Evolutionary conservation across 2,888 invertebrate genomes (phyloP).

Genomic region (Brachyptera risi): DNA sequence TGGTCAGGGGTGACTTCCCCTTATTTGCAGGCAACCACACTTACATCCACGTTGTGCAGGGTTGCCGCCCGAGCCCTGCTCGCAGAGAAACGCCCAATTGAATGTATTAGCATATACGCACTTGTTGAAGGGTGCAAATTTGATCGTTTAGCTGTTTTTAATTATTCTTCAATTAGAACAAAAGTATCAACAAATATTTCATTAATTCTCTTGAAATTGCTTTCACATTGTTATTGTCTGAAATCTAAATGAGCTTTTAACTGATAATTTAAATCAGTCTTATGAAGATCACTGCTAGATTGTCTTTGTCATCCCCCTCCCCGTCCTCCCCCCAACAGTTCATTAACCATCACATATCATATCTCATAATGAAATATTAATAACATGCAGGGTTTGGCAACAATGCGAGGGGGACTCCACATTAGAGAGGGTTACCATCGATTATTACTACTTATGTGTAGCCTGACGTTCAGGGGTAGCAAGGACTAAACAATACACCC

Average conservation of each 20-base stretch:
- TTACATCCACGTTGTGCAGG: constrained; percentile 24
- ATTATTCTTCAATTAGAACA: background rate
- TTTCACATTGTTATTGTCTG: too few species aligned
- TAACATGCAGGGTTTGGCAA: constrained; percentile 27
- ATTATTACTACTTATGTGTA: constrained; percentile 31
- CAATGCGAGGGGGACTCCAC: constrained; percentile 31
- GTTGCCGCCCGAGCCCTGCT: constrained; percentile 21
- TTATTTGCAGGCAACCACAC: constrained; percentile 26
- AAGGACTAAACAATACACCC: too few species aligned
- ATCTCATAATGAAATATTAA: background rate
- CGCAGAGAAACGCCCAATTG: background rate
- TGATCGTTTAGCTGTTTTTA: background rate
- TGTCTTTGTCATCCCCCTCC: too few species aligned
- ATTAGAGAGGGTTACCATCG: constrained; percentile 31
- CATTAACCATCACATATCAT: too few species aligned
- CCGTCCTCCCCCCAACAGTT: too few species aligned
- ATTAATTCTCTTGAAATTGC: too few species aligned
- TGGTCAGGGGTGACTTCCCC: constrained; percentile 15
- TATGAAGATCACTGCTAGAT: too few species aligned
- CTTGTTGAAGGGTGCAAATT: background rate
- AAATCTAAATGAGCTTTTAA: too few species aligned
- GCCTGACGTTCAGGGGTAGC: background rate
- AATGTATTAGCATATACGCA: background rate
- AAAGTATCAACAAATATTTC: too few species aligned
- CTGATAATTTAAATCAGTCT: too few species aligned